Percentiles rank a stretch among this genome's conserved stretches.
phyloP scores from a whole-genome alignment of 2,888 invertebrate genomes.

The Bellardia pandia region DNA sequence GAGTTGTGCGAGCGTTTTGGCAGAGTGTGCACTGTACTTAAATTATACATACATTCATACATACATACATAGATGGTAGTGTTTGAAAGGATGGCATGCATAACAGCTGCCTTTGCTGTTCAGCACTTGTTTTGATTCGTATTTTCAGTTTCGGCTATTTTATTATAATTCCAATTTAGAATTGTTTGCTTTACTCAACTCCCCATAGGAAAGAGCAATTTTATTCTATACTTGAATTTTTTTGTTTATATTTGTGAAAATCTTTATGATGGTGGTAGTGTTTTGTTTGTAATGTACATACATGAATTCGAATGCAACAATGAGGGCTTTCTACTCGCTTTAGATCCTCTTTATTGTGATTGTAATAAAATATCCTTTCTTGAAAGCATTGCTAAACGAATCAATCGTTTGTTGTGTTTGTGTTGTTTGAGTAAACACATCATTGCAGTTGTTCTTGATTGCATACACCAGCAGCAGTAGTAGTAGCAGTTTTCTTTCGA shows the following conservation, averaged over 20 bases:
- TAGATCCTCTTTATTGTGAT: constrained; percentile 41
- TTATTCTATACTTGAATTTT: neutral
- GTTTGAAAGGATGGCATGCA: constrained; percentile 44
- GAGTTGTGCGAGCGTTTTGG: constrained; percentile 22
- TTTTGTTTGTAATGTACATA: neutral
- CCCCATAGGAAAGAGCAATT: constrained; percentile 15
- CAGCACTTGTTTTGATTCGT: constrained; percentile 71
- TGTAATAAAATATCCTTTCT: constrained; percentile 63
- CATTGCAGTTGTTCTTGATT: constrained; percentile 51
- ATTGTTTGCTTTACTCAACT: constrained; percentile 18
- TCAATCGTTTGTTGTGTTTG: constrained; percentile 36
- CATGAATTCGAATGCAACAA: constrained; percentile 47
- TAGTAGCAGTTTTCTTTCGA: constrained; percentile 8
- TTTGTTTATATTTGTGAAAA: constrained; percentile 25
- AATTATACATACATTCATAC: neutral
- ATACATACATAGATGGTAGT: neutral
- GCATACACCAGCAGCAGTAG: constrained; percentile 48
- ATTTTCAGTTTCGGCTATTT: constrained; percentile 42
- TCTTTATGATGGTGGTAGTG: constrained; percentile 47
- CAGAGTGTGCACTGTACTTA: constrained; percentile 63
- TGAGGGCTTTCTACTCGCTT: constrained; percentile 63
- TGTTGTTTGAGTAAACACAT: constrained; percentile 43
- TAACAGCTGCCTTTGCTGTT: constrained; percentile 64
- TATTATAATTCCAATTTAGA: constrained; percentile 21
- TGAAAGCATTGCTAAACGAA: constrained; percentile 11